Evolutionary conservation across 2,797 vertebrate species (phyloP).

Genomic region (Chelon auratus): DNA sequence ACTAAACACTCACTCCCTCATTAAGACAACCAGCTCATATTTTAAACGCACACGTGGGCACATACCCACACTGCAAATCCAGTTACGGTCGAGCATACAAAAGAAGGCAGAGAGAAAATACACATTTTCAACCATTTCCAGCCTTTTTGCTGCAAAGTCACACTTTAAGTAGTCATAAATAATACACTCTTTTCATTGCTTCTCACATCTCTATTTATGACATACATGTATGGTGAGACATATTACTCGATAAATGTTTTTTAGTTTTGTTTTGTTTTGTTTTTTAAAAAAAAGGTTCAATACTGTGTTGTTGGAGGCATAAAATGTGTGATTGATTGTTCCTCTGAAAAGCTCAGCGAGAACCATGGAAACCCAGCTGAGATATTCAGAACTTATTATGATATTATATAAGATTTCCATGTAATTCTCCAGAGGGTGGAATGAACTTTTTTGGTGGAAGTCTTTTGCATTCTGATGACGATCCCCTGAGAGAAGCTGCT

Average conservation of each 20-base stretch:
- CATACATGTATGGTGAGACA: slow-evolving; percentile 33
- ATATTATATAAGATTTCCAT: slow-evolving; percentile 12
- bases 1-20: slow-evolving; percentile 72
- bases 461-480: slow-evolving; percentile 30
- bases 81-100: slow-evolving; percentile 10
- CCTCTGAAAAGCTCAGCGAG: slow-evolving; percentile 30
- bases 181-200: slow-evolving; percentile 21
- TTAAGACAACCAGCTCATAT: slow-evolving; percentile 67
- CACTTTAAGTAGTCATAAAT: slow-evolving; percentile 26
- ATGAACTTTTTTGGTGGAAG: slow-evolving; percentile 20
- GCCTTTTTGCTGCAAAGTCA: slow-evolving; percentile 33
- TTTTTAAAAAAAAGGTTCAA: slow-evolving; percentile 27
- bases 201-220: slow-evolving; percentile 4
- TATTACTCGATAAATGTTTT: slow-evolving; percentile 43
- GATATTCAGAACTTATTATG: slow-evolving; percentile 40
- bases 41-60: slow-evolving; percentile 48
- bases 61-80: slow-evolving; percentile 31
- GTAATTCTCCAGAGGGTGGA: slow-evolving; percentile 46
- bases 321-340: slow-evolving; percentile 51
- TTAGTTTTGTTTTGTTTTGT: too few species aligned
- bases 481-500: slow-evolving; percentile 36
- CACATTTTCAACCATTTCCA: slow-evolving; percentile 5
- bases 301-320: slow-evolving; percentile 22
- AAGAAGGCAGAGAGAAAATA: slow-evolving; percentile 12
- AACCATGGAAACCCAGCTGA: slow-evolving; percentile 32